phyloP scores from a whole-genome alignment of 1,140 invertebrate genomes.

The Pectinophora gossypiella region DNA sequence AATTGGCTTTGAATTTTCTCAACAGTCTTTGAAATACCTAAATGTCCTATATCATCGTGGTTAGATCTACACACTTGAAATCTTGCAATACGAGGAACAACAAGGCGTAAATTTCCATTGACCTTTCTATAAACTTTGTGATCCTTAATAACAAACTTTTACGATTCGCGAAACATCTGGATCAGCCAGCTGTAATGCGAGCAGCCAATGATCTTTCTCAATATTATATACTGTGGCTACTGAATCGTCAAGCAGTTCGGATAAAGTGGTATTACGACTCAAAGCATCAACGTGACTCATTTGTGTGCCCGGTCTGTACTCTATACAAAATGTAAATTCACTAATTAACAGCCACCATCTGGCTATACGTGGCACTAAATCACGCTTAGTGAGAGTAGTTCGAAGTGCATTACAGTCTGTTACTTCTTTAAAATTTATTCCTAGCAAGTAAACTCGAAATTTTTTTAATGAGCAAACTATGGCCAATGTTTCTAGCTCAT shows the following conservation, averaged over 20 bases:
- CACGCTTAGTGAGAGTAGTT: neutral
- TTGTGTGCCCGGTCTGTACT: neutral
- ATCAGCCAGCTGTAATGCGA: neutral
- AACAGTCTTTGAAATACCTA: neutral
- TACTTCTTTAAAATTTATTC: neutral
- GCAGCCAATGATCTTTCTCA: neutral
- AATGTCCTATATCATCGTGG: conserved; percentile 1
- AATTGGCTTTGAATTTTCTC: neutral
- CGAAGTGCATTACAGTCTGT: neutral
- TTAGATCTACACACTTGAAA: neutral
- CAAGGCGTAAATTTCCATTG: neutral
- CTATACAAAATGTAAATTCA: neutral
- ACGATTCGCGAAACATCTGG: neutral
- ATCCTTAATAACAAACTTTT: neutral
- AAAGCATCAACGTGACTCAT: conserved; percentile 2
- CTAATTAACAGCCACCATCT: conserved; percentile 4
- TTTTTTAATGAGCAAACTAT: conserved; percentile 1
- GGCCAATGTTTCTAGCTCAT: conserved; percentile 1
- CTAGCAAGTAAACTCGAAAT: neutral
- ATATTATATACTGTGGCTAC: neutral
- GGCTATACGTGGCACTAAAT: neutral
- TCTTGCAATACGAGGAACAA: conserved; percentile 1
- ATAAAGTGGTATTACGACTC: neutral
- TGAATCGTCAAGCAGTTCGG: neutral
- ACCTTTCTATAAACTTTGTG: neutral